A percentile compares a stretch with the other conserved stretches of the same genome.
These are phyloP conservation scores for Fundulus diaphanus DNA, from an alignment of 2,797 vertebrate species.

Conservation along the genomic window DNA sequence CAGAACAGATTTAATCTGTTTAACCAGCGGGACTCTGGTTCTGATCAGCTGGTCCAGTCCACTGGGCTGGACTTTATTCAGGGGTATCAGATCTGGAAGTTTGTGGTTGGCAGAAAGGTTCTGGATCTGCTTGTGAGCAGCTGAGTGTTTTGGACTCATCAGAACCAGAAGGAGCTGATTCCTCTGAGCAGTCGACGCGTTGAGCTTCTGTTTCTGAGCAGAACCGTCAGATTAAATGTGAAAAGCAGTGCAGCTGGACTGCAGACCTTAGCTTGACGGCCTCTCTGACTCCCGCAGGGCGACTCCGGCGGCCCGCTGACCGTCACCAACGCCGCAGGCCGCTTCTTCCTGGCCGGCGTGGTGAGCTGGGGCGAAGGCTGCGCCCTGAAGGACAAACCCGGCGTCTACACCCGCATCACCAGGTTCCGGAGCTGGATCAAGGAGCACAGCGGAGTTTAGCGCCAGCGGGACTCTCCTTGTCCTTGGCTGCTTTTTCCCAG, in stretches of 20 bases:
- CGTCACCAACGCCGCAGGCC: slow-evolving; percentile 62
- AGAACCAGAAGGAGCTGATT: background rate
- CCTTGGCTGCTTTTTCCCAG: background rate
- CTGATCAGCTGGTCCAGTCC: no score
- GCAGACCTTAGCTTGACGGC: background rate
- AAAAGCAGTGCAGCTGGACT: no score
- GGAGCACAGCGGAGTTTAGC: slow-evolving; percentile 79
- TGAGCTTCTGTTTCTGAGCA: no score
- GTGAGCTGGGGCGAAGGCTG: slow-evolving; percentile 98
- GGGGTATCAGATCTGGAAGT: no score
- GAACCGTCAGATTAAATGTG: no score
- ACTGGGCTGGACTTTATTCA: no score
- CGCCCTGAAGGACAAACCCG: slow-evolving; percentile 88
- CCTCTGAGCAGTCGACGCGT: background rate
- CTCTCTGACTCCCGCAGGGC: slow-evolving; percentile 78
- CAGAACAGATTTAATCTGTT: no score
- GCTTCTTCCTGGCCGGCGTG: slow-evolving; percentile 88
- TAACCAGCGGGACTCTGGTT: no score
- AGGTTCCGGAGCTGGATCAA: slow-evolving; percentile 83
- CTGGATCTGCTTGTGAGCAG: no score
- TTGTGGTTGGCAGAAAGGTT: no score
- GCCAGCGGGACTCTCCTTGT: background rate
- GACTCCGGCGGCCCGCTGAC: slow-evolving; percentile 92
- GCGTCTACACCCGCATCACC: slow-evolving; percentile 86
- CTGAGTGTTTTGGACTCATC: background rate